These are phyloP conservation scores for Camponotus pennsylvanicus DNA, from an alignment of 1,140 invertebrate genomes.

Conservation along the genomic window DNA sequence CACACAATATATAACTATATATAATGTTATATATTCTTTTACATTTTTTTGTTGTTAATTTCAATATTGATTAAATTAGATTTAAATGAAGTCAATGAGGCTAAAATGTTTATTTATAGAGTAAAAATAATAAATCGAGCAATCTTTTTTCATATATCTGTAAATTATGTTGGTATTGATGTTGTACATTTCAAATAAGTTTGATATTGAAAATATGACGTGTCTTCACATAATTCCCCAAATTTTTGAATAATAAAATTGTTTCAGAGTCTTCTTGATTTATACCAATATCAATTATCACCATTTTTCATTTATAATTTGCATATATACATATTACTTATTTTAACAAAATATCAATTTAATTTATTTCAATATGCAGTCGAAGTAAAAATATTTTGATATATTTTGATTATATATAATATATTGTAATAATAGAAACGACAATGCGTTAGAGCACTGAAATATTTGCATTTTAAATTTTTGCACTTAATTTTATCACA, in stretches of 20 bases:
- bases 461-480: conserved; percentile 3
- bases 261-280: background rate
- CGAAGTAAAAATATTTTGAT: background rate
- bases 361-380: background rate
- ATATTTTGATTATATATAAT: background rate
- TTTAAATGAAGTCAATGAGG: background rate
- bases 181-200: background rate
- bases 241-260: background rate
- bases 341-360: background rate
- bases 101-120: background rate
- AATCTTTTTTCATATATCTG: background rate
- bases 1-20: too few relatives aligned
- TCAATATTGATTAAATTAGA: background rate
- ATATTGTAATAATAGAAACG: background rate
- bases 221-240: background rate
- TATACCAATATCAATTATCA: background rate
- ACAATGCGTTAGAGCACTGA: background rate
- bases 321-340: background rate
- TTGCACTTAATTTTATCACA: background rate
- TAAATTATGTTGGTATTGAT: background rate
- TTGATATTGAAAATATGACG: background rate
- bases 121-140: background rate
- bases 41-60: background rate
- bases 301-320: background rate
- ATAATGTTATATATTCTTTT: background rate